Evolutionary conservation across 1,140 invertebrate genomes (phyloP).

Genomic region (Pseudomyrmex dendroicus): DNA sequence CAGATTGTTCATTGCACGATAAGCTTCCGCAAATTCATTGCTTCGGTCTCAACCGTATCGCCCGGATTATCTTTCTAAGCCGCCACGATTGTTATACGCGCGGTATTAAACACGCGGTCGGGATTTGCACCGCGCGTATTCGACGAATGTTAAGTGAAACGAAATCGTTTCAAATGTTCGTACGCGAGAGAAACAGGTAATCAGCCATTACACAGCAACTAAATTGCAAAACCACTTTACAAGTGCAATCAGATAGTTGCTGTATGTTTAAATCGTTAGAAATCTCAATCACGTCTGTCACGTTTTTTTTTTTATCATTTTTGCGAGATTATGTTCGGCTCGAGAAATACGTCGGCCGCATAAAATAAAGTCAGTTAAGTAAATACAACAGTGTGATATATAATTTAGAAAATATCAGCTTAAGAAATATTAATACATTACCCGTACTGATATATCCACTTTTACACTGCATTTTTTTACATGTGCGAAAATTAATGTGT

Average conservation of each 20-base stretch:
- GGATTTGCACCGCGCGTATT: conserved; percentile 5
- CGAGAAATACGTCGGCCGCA: not conserved
- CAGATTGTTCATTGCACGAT: not conserved
- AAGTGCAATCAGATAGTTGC: not conserved
- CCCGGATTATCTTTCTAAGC: not conserved
- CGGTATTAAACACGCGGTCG: not conserved
- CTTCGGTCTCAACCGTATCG: not conserved
- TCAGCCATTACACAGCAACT: not conserved
- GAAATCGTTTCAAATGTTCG: not conserved
- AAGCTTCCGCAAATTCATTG: conserved; percentile 23
- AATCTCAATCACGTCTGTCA: not conserved
- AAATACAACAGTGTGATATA: too few relatives aligned
- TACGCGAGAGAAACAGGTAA: not conserved
- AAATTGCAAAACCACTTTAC: too few relatives aligned
- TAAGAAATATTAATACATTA: too few relatives aligned
- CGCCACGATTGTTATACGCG: conserved; percentile 2
- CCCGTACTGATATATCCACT: too few relatives aligned
- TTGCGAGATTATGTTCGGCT: not conserved
- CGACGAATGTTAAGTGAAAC: conserved; percentile 15
- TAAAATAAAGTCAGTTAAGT: too few relatives aligned
- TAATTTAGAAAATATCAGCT: too few relatives aligned
- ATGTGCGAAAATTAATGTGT: not conserved
- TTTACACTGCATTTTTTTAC: too few relatives aligned
- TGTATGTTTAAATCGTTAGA: not conserved
- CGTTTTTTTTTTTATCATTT: not conserved